A percentile compares a stretch with the other conserved stretches of the same genome.
Conservation (phyloP, 2,797 vertebrate genomes). For the Diceros bicornis region DNA sequence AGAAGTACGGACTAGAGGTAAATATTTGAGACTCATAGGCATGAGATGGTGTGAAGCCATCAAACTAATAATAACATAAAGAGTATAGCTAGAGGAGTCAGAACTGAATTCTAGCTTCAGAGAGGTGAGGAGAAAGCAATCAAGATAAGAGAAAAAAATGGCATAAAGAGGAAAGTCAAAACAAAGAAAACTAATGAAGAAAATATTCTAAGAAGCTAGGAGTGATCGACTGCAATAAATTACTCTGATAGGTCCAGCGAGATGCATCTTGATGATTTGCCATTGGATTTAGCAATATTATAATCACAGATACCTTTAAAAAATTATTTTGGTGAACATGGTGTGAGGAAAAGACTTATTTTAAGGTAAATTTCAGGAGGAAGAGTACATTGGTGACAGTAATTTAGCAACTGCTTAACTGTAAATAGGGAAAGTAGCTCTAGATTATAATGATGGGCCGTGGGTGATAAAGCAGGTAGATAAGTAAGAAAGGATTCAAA, state of each 20-base stretch:
- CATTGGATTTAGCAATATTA: background rate
- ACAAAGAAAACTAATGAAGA: background rate
- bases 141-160: background rate
- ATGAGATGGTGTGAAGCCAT: background rate
- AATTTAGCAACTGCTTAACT: background rate
- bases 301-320: background rate
- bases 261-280: background rate
- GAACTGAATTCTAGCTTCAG: background rate
- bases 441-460: background rate
- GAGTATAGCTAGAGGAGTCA: background rate
- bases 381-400: background rate
- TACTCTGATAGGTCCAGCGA: background rate
- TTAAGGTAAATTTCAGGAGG: background rate
- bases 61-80: background rate
- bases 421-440: background rate
- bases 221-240: background rate
- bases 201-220: background rate
- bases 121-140: background rate
- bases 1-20: background rate
- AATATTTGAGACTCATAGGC: background rate
- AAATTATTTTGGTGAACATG: background rate
- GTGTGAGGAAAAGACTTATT: background rate
- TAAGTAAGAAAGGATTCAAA: background rate
- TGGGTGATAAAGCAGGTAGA: background rate
- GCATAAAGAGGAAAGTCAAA: background rate